These are phyloP conservation scores for Oncorhynchus gorbuscha DNA, from an alignment of 2,113 vertebrate genomes.

Conservation along the genomic window DNA sequence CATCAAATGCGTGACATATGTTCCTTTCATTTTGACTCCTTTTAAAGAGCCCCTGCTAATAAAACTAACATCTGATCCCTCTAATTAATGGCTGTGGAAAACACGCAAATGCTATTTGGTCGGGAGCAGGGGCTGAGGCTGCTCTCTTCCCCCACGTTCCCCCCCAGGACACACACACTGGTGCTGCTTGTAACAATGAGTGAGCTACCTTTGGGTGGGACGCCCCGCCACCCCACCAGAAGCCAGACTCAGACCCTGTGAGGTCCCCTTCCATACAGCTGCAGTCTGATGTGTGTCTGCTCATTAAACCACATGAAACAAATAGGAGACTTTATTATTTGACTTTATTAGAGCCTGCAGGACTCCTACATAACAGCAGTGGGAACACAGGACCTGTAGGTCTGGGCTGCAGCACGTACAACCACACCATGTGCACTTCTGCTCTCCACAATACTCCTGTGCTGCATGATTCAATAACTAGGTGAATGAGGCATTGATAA, in stretches of 20 bases:
- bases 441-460: background rate
- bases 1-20: no score
- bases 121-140: background rate
- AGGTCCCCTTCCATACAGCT: conserved; percentile 64
- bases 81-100: conserved; percentile 71
- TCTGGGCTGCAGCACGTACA: background rate
- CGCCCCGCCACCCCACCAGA: conserved; percentile 1
- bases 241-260: conserved; percentile 51
- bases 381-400: conserved; percentile 23
- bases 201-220: conserved; percentile 57
- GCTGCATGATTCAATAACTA: background rate
- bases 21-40: no score
- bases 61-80: conserved; percentile 77
- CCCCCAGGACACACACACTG: background rate
- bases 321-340: conserved; percentile 44
- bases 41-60: conserved; percentile 13
- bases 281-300: conserved; percentile 47
- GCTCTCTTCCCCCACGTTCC: no score
- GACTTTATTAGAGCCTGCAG: conserved; percentile 49
- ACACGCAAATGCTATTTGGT: conserved; percentile 49
- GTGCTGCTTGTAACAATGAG: conserved; percentile 62
- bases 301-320: conserved; percentile 78
- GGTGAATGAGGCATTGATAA: conserved; percentile 5
- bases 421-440: background rate
- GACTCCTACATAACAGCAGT: background rate